These are phyloP conservation scores for Falco naumanni DNA, from an alignment of 2,797 vertebrate species.

Conservation along the genomic window DNA sequence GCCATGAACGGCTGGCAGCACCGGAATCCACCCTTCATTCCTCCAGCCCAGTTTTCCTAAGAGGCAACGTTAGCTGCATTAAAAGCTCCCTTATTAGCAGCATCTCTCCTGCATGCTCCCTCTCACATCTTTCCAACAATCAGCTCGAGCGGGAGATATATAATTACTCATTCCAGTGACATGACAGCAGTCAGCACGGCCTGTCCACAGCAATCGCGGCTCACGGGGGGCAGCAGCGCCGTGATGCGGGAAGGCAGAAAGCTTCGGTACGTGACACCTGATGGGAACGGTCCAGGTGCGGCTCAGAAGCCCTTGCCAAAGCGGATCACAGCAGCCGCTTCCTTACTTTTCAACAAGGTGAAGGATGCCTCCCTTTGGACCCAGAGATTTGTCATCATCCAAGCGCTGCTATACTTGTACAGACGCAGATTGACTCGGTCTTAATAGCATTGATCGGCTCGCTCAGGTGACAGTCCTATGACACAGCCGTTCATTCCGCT, in stretches of 20 bases:
- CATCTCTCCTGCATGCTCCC: background rate
- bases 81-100: background rate
- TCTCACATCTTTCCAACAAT: constrained; percentile 14
- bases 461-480: background rate
- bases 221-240: background rate
- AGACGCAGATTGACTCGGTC: background rate
- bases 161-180: constrained; percentile 61
- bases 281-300: background rate
- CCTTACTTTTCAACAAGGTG: background rate
- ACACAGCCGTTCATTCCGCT: background rate
- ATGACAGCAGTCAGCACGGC: background rate
- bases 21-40: background rate
- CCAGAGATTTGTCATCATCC: constrained; percentile 16
- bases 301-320: background rate
- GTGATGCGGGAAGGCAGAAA: background rate
- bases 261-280: background rate
- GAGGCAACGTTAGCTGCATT: background rate
- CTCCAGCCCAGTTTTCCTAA: background rate
- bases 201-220: background rate
- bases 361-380: constrained; percentile 27
- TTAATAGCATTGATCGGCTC: background rate
- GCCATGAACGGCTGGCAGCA: background rate
- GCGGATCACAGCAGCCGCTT: background rate
- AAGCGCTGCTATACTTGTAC: background rate
- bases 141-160: background rate